These are phyloP conservation scores for Prorops nasuta DNA, from an alignment of 1,140 invertebrate species.

Conservation along the genomic window DNA sequence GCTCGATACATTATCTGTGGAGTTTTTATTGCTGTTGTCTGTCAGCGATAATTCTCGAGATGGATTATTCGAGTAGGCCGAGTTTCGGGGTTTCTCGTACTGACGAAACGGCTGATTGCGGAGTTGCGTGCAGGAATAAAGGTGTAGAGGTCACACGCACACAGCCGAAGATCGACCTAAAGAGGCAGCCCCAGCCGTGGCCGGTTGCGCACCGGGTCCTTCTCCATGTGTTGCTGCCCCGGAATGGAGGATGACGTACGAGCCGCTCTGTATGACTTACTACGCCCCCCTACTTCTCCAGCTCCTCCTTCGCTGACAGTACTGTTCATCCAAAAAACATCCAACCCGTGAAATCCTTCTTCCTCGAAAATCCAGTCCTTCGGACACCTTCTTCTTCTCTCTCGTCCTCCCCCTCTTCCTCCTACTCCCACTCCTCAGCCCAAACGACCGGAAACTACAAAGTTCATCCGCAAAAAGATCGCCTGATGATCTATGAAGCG, in stretches of 20 bases:
- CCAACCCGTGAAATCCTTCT: constrained; percentile 10
- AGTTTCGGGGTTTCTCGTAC: too few species aligned
- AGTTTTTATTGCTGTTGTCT: too few species aligned
- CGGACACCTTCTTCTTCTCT: constrained; percentile 5
- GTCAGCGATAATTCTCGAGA: too few species aligned
- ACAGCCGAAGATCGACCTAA: constrained; percentile 34
- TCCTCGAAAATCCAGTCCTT: too few species aligned
- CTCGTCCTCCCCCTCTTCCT: background rate
- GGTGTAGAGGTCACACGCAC: constrained; percentile 19
- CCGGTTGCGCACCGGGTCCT: too few species aligned
- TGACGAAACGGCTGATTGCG: too few species aligned
- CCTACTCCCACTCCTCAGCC: background rate
- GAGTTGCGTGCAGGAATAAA: too few species aligned
- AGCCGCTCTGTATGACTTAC: constrained; percentile 52
- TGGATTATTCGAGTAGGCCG: too few species aligned
- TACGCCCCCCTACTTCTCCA: constrained; percentile 55
- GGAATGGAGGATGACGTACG: constrained; percentile 53
- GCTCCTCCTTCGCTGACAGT: constrained; percentile 31
- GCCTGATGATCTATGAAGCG: too few species aligned
- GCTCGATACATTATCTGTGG: too few species aligned
- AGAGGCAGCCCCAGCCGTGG: constrained; percentile 48
- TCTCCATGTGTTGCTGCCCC: constrained; percentile 47
- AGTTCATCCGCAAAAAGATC: too few species aligned
- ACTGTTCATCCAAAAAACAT: constrained; percentile 54
- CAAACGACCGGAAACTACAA: too few species aligned